Conservation (phyloP, 2,888 invertebrate species). For the Zygothrica quintamaculata region DNA sequence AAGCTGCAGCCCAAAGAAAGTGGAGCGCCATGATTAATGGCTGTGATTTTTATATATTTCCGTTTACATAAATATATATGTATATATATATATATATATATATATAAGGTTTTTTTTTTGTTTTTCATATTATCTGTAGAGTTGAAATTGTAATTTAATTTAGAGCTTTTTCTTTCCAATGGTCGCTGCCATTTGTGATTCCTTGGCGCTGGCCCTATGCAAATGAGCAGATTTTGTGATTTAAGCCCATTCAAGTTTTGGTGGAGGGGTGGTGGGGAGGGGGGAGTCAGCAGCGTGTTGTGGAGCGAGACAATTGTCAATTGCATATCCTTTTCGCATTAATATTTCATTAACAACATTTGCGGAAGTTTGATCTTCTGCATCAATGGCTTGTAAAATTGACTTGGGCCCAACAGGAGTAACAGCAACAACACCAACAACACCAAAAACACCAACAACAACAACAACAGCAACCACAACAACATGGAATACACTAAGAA, state of each 20-base stretch:
- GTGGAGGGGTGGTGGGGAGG: background rate
- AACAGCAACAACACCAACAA: slow-evolving; percentile 31
- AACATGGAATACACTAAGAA: no score
- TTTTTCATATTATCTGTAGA: slow-evolving; percentile 59
- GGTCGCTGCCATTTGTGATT: slow-evolving; percentile 47
- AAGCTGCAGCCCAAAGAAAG: slow-evolving; percentile 46
- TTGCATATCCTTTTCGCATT: slow-evolving; percentile 82
- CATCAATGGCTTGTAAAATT: slow-evolving; percentile 84
- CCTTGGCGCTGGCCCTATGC: slow-evolving; percentile 51
- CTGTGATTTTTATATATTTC: slow-evolving; percentile 57
- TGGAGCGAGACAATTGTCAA: slow-evolving; percentile 75
- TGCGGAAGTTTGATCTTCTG: slow-evolving; percentile 84
- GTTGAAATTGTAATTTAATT: slow-evolving; percentile 78
- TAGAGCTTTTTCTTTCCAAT: slow-evolving; percentile 58
- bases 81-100: slow-evolving; percentile 3
- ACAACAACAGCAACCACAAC: slow-evolving; percentile 32
- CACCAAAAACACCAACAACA: slow-evolving; percentile 31
- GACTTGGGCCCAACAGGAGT: slow-evolving; percentile 73
- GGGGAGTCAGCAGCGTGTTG: background rate
- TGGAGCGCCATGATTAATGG: slow-evolving; percentile 69
- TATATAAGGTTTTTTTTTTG: background rate
- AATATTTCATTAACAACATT: slow-evolving; percentile 82
- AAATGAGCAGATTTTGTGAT: slow-evolving; percentile 65
- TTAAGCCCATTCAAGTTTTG: slow-evolving; percentile 49
- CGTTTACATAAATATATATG: slow-evolving; percentile 5